phyloP scores from a whole-genome alignment of 2,113 vertebrate species.

The Ameiurus melas region DNA sequence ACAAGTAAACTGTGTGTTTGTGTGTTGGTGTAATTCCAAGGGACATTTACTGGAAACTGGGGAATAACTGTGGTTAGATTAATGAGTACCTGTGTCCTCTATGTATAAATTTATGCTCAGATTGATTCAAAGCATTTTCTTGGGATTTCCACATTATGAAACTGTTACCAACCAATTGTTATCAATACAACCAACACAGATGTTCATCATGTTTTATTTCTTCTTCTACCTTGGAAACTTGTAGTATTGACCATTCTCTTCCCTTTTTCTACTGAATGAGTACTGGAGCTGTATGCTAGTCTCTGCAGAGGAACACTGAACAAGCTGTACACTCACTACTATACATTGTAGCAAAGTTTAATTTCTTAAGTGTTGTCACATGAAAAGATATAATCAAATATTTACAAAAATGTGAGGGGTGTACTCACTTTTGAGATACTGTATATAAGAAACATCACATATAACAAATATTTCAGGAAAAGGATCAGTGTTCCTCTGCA shows the following conservation, averaged over 20 bases:
- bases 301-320: too few relatives aligned
- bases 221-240: not conserved
- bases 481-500: too few relatives aligned
- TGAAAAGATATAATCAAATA: too few relatives aligned
- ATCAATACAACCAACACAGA: slow-evolving; percentile 33
- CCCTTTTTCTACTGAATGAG: not conserved
- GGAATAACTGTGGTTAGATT: slow-evolving; percentile 45
- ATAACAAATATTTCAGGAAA: too few relatives aligned
- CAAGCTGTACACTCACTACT: too few relatives aligned
- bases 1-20: not conserved
- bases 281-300: too few relatives aligned
- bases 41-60: not conserved
- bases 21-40: not conserved
- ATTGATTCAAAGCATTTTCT: slow-evolving; percentile 30
- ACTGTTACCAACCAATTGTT: not conserved
- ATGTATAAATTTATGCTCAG: slow-evolving; percentile 52
- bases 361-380: too few relatives aligned
- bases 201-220: slow-evolving; percentile 25
- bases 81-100: slow-evolving; percentile 45
- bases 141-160: not conserved
- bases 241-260: not conserved
- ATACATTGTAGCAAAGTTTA: too few relatives aligned
- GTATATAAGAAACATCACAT: too few relatives aligned
- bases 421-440: too few relatives aligned
- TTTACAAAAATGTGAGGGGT: too few relatives aligned